A percentile compares a stretch with the other conserved stretches of the same genome.
phyloP scores from a whole-genome alignment of 1,140 invertebrate species.

The Coenobita brevimanus region DNA sequence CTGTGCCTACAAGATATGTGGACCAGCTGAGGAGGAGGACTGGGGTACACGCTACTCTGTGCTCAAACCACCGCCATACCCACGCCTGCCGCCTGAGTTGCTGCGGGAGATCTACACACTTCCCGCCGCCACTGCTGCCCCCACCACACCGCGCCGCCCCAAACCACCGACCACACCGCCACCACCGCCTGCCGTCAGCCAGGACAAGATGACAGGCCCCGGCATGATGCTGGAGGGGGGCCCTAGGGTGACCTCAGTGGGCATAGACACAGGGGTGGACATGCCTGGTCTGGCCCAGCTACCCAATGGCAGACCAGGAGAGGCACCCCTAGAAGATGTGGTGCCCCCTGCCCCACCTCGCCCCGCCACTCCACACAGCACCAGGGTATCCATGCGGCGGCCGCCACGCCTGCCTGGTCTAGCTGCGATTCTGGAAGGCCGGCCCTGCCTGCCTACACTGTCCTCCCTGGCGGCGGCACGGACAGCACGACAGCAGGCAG shows the following conservation, averaged over 20 bases:
- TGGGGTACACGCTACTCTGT: conserved; percentile 50
- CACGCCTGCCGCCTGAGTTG: conserved; percentile 43
- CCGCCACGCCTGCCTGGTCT: conserved; percentile 19
- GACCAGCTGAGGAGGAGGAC: conserved; percentile 49
- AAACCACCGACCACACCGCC: not conserved
- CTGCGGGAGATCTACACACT: conserved; percentile 54
- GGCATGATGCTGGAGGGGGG: conserved; percentile 17
- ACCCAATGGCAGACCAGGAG: conserved; percentile 38
- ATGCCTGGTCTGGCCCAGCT: conserved; percentile 20
- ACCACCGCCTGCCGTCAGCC: not conserved
- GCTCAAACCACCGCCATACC: conserved; percentile 23
- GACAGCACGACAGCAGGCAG: conserved; percentile 17
- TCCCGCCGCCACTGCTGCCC: conserved; percentile 11
- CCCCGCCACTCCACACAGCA: not conserved
- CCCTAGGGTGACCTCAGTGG: conserved; percentile 30
- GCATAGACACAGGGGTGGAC: not conserved
- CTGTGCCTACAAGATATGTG: conserved; percentile 56
- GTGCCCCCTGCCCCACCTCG: conserved; percentile 35
- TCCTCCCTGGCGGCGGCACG: conserved; percentile 16
- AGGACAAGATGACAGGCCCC: not conserved
- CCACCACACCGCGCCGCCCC: conserved; percentile 5
- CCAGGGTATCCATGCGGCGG: not conserved
- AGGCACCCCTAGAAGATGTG: conserved; percentile 24
- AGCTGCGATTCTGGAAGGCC: conserved; percentile 10
- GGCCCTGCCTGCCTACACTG: conserved; percentile 15